Evolutionary conservation across 2,113 vertebrate species (phyloP).

Genomic region (Dasyurus viverrinus): DNA sequence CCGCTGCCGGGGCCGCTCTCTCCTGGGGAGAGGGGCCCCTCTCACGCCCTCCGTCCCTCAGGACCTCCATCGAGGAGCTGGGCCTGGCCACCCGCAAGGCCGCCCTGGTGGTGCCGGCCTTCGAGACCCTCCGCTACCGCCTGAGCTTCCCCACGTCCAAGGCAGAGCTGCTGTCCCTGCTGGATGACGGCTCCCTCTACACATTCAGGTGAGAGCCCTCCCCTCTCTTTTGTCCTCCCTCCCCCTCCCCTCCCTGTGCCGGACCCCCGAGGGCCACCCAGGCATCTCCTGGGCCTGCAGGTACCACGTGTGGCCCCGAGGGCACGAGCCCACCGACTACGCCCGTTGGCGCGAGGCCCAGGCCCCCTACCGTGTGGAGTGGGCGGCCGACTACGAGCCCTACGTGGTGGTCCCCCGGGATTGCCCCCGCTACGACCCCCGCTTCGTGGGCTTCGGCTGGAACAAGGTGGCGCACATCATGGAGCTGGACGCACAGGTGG

Average conservation of each 20-base stretch:
- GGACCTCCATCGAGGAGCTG: constrained; percentile 91
- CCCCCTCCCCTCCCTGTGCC: not conserved
- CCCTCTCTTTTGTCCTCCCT: accelerated
- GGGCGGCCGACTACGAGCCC: constrained; percentile 96
- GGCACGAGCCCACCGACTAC: constrained; percentile 94
- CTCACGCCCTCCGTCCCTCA: constrained; percentile 61
- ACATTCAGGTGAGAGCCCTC: constrained; percentile 92
- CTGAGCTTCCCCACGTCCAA: constrained; percentile 96
- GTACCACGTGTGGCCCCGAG: constrained; percentile 96
- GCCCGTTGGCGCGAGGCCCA: constrained; percentile 95
- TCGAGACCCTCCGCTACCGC: constrained; percentile 95
- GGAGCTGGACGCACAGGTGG: constrained; percentile 97
- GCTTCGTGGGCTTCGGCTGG: constrained; percentile 98
- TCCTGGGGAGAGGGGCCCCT: not conserved
- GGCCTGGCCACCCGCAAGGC: constrained; percentile 90
- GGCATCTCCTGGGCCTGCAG: constrained; percentile 71
- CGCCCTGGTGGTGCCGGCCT: constrained; percentile 95
- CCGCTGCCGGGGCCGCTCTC: not conserved
- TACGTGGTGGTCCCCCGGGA: constrained; percentile 95
- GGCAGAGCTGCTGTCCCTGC: constrained; percentile 95
- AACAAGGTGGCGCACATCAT: constrained; percentile 97
- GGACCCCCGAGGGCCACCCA: not conserved
- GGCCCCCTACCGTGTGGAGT: constrained; percentile 91
- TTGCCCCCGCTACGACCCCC: constrained; percentile 94
- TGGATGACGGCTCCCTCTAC: constrained; percentile 94